Base-by-base conservation (phyloP, 2,888 invertebrate genomes). In the Cephalotes varians region DNA sequence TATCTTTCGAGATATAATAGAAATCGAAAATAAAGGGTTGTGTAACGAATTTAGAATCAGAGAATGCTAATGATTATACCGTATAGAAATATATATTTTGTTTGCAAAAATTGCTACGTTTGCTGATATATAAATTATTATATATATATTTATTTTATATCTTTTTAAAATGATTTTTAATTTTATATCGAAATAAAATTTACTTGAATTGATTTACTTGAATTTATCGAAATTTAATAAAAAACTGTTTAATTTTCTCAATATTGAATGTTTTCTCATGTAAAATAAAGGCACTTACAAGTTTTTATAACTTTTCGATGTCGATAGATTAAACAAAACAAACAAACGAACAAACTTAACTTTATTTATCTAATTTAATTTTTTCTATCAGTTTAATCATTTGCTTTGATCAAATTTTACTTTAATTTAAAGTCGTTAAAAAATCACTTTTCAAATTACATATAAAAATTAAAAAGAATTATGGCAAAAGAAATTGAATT, bases 1-100 rank as follows among this genome's bases (percentile, higher is more conserved):
- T 65, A 83, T 71, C 76, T 85, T 81, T 83, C 51, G 62, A 72
- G 65, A 83, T 72, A 28, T 47, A 71, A 73, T 77, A 58, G 34
- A 64, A 74, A 72, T 62, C 10, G 12, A 60, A 31, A 21, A 15
- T 47, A 31, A 44, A 18, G 9, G 15, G 1, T 21, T 47, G n/a
- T 9, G 0, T 10, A 73, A 60, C 15, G 15, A 44, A 28, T 73
- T 60, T 62, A 60, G 9, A 40, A 21, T 62, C 7, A 21, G 51
- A 49, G 15, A 51, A 34, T 51, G 49, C 18, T 6, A 12, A 37
- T 18, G 7, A 5, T 25, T 56, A 2, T 56, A n/a, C 44, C 21
- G 1, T 34, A 65, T 4, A n/a, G n/a, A 34, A n/a, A 34, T 51
- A 34, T 25, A 51, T 51, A 34, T 51, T 51, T 21, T 51, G 9